A percentile compares a stretch with the other conserved stretches of the same genome.
Conservation (phyloP, 1,140 invertebrate species). For the Diachasmimorpha longicaudata region DNA sequence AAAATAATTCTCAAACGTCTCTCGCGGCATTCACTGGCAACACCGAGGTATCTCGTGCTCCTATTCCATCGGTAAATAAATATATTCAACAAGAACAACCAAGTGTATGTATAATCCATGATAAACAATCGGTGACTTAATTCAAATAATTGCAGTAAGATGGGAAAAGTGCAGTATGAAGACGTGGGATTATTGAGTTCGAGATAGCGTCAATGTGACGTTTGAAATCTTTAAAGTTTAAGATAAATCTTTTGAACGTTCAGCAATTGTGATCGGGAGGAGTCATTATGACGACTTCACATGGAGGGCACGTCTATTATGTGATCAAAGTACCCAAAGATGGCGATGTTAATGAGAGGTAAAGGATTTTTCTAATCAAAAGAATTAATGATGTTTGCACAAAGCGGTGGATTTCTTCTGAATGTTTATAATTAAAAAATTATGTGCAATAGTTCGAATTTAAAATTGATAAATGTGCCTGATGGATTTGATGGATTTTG, state of each 20-base stretch:
- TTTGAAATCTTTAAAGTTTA: not conserved
- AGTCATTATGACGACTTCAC: conserved; percentile 64
- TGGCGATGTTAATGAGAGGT: conserved; percentile 54
- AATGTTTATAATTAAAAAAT: too few species aligned
- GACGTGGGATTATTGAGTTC: not conserved
- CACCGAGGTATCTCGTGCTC: not conserved
- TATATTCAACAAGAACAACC: not conserved
- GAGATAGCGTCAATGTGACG: not conserved
- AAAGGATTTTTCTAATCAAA: conserved; percentile 28
- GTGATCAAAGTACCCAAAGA: conserved; percentile 69
- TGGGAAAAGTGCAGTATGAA: not conserved
- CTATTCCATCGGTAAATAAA: not conserved
- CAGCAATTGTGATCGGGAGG: conserved; percentile 4
- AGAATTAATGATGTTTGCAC: too few species aligned
- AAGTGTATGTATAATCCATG: not conserved
- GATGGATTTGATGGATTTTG: too few species aligned
- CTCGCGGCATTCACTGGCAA: conserved; percentile 6
- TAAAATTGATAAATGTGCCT: too few species aligned
- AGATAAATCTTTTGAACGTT: not conserved
- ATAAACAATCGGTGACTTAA: not conserved
- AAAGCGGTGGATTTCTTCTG: too few species aligned
- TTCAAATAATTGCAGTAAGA: not conserved
- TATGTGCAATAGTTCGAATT: too few species aligned
- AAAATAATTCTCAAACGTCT: conserved; percentile 8
- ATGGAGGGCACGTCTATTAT: conserved; percentile 71